phyloP scores from a whole-genome alignment of 1,140 invertebrate species.

The Caenorhabditis latens region DNA sequence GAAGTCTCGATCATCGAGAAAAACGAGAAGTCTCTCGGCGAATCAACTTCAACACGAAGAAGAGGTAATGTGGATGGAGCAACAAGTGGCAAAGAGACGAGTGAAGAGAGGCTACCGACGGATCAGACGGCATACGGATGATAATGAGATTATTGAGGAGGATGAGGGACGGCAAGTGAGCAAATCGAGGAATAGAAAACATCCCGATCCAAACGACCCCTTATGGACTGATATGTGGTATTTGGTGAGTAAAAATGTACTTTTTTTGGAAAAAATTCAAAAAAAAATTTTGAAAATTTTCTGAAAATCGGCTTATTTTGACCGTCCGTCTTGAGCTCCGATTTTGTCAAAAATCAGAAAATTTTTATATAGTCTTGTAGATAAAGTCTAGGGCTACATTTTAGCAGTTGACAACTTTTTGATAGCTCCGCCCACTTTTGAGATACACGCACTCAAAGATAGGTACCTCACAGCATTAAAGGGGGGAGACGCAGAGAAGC shows the following conservation, averaged over 20 bases:
- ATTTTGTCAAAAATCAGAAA: too few relatives aligned
- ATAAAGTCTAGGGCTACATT: too few relatives aligned
- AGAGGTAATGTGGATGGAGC: conserved; percentile 86
- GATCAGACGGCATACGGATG: conserved; percentile 31
- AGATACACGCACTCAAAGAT: too few relatives aligned
- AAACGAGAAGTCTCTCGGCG: conserved; percentile 61
- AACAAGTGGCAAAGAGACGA: conserved; percentile 89
- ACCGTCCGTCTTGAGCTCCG: too few relatives aligned
- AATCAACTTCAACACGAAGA: conserved; percentile 61
- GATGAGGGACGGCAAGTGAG: conserved; percentile 39
- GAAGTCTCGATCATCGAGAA: conserved; percentile 65
- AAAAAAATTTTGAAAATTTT: too few relatives aligned
- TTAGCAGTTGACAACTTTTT: too few relatives aligned
- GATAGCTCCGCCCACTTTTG: too few relatives aligned
- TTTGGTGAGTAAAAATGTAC: conserved; percentile 64
- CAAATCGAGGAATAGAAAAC: conserved; percentile 53
- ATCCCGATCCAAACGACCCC: conserved; percentile 74
- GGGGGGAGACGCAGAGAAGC: too few relatives aligned
- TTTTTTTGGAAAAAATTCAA: neutral
- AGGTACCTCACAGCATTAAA: too few relatives aligned
- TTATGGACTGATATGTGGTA: conserved; percentile 78
- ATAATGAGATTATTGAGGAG: conserved; percentile 29
- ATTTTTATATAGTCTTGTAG: too few relatives aligned
- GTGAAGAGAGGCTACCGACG: conserved; percentile 85
- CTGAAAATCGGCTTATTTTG: too few relatives aligned